Percentiles rank a stretch among this genome's conserved stretches.
These are phyloP conservation scores for Clarias pachynema DNA, from an alignment of 2,797 vertebrate species.

Conservation along the genomic window DNA sequence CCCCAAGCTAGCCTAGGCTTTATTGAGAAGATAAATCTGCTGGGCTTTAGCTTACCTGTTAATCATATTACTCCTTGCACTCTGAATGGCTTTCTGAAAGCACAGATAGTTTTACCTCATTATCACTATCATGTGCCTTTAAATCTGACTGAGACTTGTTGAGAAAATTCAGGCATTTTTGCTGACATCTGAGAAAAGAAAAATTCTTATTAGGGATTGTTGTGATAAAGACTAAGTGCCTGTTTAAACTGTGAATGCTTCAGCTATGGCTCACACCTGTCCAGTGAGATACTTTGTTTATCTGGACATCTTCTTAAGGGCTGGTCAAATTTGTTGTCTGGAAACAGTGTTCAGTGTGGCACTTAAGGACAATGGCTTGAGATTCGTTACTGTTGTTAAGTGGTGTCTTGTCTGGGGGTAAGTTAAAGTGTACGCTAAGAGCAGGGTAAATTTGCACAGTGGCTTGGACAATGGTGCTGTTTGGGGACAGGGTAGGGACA, in stretches of 20 bases:
- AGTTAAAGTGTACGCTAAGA: constrained; percentile 54
- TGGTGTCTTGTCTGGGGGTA: constrained; percentile 52
- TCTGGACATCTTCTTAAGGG: constrained; percentile 77
- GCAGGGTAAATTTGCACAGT: constrained; percentile 77
- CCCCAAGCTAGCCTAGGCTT: constrained; percentile 16
- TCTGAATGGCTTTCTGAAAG: constrained; percentile 62
- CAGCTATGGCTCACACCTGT: constrained; percentile 59
- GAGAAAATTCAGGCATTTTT: constrained; percentile 9
- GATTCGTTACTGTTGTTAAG: constrained; percentile 50
- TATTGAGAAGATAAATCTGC: constrained; percentile 63
- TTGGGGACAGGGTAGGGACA: constrained; percentile 75
- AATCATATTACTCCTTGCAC: constrained; percentile 70
- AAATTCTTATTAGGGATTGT: constrained; percentile 20
- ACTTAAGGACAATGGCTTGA: constrained; percentile 72
- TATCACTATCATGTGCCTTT: constrained; percentile 27
- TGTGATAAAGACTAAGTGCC: constrained; percentile 31
- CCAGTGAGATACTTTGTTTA: constrained; percentile 64
- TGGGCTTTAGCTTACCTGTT: constrained; percentile 70
- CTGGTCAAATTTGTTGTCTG: constrained; percentile 56
- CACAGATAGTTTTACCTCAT: constrained; percentile 53
- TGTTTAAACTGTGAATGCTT: constrained; percentile 20
- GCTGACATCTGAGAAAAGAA: constrained; percentile 16
- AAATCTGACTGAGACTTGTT: constrained; percentile 41
- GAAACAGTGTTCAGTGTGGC: constrained; percentile 60
- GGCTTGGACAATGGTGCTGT: constrained; percentile 74